Evolutionary conservation across 2,888 invertebrate species (phyloP), one percentile per base, ranked within the genome.

Genomic region (Hirtodrosophila histrioides): DNA sequence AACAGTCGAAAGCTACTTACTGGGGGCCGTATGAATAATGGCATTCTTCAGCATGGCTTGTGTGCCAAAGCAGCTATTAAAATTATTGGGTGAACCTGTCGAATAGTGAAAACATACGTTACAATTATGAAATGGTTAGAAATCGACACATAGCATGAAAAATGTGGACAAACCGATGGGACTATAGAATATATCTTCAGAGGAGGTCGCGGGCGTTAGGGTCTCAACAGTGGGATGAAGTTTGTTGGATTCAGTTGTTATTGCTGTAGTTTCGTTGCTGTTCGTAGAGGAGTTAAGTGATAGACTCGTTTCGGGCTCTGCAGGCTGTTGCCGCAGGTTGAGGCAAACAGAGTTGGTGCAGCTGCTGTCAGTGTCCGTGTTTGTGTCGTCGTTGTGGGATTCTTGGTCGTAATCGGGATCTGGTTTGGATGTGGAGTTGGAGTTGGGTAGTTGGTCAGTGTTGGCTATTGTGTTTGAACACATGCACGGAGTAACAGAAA

Each of bases 131-230:
- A n/a, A 4, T 31, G 7, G 7, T 31, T 8, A 31, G 7, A 31
- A 31, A 31, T 31, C 1, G 4, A 27, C 6, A 27, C 27, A 27
- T 6, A 27, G 12, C 24, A 53, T 33, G 46, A 23, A 43, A 7
- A 23, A 2, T 31, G 12, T 11, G 10, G 27, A 90, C 91, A 73
- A 87, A 91, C 91, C 91, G 70, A 90, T 88, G 70, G 91, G 90
- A 86, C 91, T 91, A 80, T 89, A 90, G 77, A 88, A 91, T 36
- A 90, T 76, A 69, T 91, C 91, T 78, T 91, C 91, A 60, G 89
- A 78, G 65, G 91, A 91, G 43, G 90, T 89, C 49, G 89, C 89
- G 46, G 89, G 88, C 64, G 87, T 86, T 33, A 87, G 58, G 50
- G 72, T 83, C 57, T 86, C 74, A 35, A 83, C 57, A 6, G 61